Evolutionary conservation across 1,140 invertebrate species (phyloP).

Genomic region (Drosophila albomicans): DNA sequence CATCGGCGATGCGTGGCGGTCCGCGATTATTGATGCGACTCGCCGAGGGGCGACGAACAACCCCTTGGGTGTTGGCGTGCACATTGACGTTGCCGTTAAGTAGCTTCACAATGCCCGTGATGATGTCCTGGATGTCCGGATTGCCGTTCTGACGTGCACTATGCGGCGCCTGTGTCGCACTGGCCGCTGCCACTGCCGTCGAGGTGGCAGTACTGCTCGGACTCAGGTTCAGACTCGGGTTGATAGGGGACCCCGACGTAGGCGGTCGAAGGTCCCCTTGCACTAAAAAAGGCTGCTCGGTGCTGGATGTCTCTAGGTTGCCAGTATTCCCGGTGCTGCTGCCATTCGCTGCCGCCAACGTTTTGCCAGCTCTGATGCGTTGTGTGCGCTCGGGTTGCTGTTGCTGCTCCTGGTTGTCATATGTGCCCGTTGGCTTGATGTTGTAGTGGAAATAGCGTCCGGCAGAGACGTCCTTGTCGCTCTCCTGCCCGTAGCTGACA

Average conservation of each 20-base stretch:
- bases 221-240: constrained; percentile 78
- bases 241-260: constrained; percentile 84
- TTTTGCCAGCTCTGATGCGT: constrained; percentile 65
- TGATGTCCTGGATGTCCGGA: constrained; percentile 95
- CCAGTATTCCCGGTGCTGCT: constrained; percentile 18
- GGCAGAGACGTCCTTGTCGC: constrained; percentile 67
- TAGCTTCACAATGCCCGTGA: constrained; percentile 95
- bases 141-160: constrained; percentile 85
- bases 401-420: constrained; percentile 45
- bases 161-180: constrained; percentile 71
- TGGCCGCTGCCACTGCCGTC: constrained; percentile 44
- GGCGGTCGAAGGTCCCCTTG: constrained; percentile 82
- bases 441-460: constrained; percentile 82
- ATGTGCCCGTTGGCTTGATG: constrained; percentile 80
- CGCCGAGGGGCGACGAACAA: constrained; percentile 85
- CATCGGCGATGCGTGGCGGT: constrained; percentile 92
- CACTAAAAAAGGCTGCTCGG: constrained; percentile 83
- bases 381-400: constrained; percentile 66
- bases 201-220: constrained; percentile 74
- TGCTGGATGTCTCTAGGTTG: constrained; percentile 9
- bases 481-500: constrained; percentile 55
- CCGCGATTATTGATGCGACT: constrained; percentile 95
- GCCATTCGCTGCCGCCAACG: constrained; percentile 13
- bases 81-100: constrained; percentile 95
- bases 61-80: constrained; percentile 88